These are phyloP conservation scores for Nemopilema nomurai DNA, from an alignment of 30 jellyfish, hydroid and myxozoan species.

Conservation along the genomic window DNA sequence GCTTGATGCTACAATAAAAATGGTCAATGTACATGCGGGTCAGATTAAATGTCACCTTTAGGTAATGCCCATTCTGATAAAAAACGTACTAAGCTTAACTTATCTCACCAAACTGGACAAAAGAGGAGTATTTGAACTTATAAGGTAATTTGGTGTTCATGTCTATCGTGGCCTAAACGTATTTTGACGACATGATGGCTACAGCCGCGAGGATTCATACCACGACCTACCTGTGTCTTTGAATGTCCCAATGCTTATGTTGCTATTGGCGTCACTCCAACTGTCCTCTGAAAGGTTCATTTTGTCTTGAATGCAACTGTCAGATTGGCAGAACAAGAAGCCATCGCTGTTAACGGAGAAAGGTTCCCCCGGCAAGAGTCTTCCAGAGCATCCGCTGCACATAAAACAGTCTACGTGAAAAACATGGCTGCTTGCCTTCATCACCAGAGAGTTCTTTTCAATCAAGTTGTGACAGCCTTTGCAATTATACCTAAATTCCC, in stretches of 20 bases:
- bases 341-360: constrained; percentile 46
- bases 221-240: constrained; percentile 30
- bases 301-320: constrained; percentile 26
- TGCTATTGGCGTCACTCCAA: constrained; percentile 53
- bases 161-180: no score
- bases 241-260: constrained; percentile 27
- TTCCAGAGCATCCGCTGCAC: constrained; percentile 53
- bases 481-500: constrained; percentile 43
- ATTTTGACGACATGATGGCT: neutral
- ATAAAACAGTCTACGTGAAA: constrained; percentile 75
- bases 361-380: constrained; percentile 68
- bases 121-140: no score
- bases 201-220: no score
- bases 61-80: no score
- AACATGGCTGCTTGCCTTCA: constrained; percentile 37
- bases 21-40: no score
- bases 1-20: neutral
- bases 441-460: constrained; percentile 58
- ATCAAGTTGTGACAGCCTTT: constrained; percentile 53
- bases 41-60: no score
- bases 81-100: no score
- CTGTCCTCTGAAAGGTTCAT: constrained; percentile 26
- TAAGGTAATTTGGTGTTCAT: no score
- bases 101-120: no score
- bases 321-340: constrained; percentile 39